Conservation (phyloP, 2,113 vertebrate species). For the Gila orcuttii region DNA sequence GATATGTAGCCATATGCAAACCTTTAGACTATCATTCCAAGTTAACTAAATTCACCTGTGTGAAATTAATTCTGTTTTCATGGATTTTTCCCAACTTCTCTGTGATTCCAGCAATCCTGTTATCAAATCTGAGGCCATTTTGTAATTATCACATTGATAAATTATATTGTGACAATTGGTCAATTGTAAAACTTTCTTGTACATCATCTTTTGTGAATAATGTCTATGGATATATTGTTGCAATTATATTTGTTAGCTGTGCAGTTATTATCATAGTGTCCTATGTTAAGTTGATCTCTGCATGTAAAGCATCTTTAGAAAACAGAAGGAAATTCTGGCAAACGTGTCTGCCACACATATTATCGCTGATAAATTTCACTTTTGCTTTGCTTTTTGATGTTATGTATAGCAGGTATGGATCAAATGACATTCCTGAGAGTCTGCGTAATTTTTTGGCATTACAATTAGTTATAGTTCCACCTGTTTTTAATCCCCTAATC, state of each 20-base stretch:
- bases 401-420: slow-evolving; percentile 42
- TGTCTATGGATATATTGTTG: slow-evolving; percentile 34
- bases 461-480: slow-evolving; percentile 12
- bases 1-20: slow-evolving; percentile 48
- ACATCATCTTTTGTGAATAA: slow-evolving; percentile 25
- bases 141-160: slow-evolving; percentile 41
- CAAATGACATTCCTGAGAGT: slow-evolving; percentile 24
- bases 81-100: slow-evolving; percentile 30
- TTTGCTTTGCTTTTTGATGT: slow-evolving; percentile 47
- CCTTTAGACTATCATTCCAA: slow-evolving; percentile 46
- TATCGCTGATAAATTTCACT: slow-evolving; percentile 46
- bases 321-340: slow-evolving; percentile 53
- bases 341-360: slow-evolving; percentile 51
- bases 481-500: slow-evolving; percentile 19
- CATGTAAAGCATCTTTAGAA: slow-evolving; percentile 37
- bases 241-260: slow-evolving; percentile 6
- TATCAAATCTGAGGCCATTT: slow-evolving; percentile 25
- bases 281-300: slow-evolving; percentile 33
- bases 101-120: neutral
- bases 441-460: slow-evolving; percentile 40
- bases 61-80: slow-evolving; percentile 38
- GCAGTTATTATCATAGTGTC: slow-evolving; percentile 31
- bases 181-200: slow-evolving; percentile 49
- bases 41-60: slow-evolving; percentile 4
- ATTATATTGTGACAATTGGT: slow-evolving; percentile 54